Percentiles rank a stretch among this genome's conserved stretches.
These are phyloP conservation scores for Leptinotarsa tumamoca DNA, from an alignment of 2,888 invertebrate genomes.

Conservation along the genomic window DNA sequence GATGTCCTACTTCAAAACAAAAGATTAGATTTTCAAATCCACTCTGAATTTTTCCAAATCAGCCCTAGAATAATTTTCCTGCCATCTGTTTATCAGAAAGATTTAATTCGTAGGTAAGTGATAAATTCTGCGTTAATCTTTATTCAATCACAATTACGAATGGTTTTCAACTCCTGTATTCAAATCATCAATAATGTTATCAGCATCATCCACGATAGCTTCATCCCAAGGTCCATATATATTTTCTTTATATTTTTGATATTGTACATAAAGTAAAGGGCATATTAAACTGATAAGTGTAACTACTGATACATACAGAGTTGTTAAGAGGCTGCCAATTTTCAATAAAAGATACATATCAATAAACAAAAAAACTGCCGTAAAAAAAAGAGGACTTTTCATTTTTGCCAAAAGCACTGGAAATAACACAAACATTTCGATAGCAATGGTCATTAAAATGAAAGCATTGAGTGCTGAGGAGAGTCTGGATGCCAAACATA, in stretches of 20 bases:
- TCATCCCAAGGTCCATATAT: constrained; percentile 99
- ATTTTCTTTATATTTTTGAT: constrained; percentile 87
- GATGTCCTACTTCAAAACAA: no score
- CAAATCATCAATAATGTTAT: constrained; percentile 63
- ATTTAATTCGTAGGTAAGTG: no score
- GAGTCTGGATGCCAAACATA: constrained; percentile 93
- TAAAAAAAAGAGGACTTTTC: constrained; percentile 70
- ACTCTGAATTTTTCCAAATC: no score
- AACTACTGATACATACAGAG: constrained; percentile 73
- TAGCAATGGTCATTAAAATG: constrained; percentile 88
- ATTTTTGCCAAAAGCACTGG: constrained; percentile 81
- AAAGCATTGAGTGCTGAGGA: constrained; percentile 89
- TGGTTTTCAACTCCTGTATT: neutral
- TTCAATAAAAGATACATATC: constrained; percentile 69
- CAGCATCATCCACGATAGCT: constrained; percentile 79
- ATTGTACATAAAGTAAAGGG: constrained; percentile 80
- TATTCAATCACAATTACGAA: no score
- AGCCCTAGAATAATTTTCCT: no score
- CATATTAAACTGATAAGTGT: constrained; percentile 78
- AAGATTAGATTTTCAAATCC: no score
- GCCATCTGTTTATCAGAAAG: no score
- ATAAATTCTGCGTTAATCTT: no score
- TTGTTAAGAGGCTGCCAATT: constrained; percentile 71
- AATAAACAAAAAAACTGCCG: constrained; percentile 69
- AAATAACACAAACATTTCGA: constrained; percentile 89